phyloP scores from a whole-genome alignment of 2,113 vertebrate species.

The Nycticebus coucang region DNA sequence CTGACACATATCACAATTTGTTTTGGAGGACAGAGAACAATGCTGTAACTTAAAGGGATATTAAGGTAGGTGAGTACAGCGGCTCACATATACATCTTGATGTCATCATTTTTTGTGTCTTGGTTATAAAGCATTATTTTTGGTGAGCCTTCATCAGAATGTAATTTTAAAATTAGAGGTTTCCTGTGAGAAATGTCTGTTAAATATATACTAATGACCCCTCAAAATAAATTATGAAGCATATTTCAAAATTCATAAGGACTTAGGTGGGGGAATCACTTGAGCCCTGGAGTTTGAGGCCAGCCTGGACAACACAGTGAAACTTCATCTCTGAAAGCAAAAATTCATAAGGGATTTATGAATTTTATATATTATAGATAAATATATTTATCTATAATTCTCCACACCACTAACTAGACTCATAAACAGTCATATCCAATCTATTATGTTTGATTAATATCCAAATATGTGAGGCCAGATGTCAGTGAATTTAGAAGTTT shows the following conservation, averaged over 20 bases:
- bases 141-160: neutral
- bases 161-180: conserved; percentile 31
- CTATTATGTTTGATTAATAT: conserved; percentile 14
- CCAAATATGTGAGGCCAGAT: neutral
- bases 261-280: no score
- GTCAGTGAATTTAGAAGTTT: conserved; percentile 24
- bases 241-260: neutral
- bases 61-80: neutral
- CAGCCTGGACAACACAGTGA: no score
- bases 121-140: conserved; percentile 31
- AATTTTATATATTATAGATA: no score
- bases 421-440: neutral
- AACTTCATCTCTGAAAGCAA: neutral
- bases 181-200: neutral
- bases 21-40: neutral
- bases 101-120: neutral
- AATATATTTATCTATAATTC: neutral
- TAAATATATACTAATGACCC: neutral
- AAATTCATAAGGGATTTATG: conserved; percentile 1
- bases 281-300: no score
- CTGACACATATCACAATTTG: neutral
- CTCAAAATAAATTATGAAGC: conserved; percentile 11
- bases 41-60: neutral
- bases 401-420: neutral
- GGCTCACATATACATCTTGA: neutral